Evolutionary conservation across 2,113 vertebrate genomes (phyloP).

Genomic region (Gnathonemus echidnorhynchus): DNA sequence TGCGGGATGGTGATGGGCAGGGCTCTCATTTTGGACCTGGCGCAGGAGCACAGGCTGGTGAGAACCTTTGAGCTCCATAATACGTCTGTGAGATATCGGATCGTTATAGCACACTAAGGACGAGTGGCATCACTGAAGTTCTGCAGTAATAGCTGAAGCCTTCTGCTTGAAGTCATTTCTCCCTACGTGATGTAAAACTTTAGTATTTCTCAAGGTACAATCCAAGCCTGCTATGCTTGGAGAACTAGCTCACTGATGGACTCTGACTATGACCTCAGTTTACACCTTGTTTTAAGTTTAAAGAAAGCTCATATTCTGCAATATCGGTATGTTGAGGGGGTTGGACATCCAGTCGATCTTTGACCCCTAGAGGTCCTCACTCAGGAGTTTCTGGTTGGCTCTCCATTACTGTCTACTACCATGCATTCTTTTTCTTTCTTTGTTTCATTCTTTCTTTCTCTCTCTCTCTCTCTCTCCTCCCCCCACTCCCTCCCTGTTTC

Average conservation of each 20-base stretch:
- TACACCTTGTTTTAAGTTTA: not conserved
- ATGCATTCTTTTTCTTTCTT: not conserved
- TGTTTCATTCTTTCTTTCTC: no score
- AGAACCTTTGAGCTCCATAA: conserved; percentile 4
- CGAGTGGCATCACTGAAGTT: not conserved
- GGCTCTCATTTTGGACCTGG: conserved; percentile 28
- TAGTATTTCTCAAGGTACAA: no score
- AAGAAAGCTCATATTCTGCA: not conserved
- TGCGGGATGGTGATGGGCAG: conserved; percentile 35
- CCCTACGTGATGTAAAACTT: not conserved
- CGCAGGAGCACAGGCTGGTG: conserved; percentile 38
- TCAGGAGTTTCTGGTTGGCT: not conserved
- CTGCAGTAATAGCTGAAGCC: not conserved
- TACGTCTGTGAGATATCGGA: not conserved
- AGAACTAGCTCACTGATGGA: no score
- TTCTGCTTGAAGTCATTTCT: not conserved
- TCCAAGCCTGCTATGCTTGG: no score
- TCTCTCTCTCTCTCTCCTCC: not conserved
- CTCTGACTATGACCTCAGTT: no score
- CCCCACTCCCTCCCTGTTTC: no score
- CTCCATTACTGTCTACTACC: no score
- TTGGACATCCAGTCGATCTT: not conserved
- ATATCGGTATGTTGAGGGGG: not conserved
- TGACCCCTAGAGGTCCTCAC: not conserved
- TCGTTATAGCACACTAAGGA: not conserved